These are phyloP conservation scores for Drosophila athabasca DNA, from an alignment of 1,140 invertebrate species.

Conservation along the genomic window DNA sequence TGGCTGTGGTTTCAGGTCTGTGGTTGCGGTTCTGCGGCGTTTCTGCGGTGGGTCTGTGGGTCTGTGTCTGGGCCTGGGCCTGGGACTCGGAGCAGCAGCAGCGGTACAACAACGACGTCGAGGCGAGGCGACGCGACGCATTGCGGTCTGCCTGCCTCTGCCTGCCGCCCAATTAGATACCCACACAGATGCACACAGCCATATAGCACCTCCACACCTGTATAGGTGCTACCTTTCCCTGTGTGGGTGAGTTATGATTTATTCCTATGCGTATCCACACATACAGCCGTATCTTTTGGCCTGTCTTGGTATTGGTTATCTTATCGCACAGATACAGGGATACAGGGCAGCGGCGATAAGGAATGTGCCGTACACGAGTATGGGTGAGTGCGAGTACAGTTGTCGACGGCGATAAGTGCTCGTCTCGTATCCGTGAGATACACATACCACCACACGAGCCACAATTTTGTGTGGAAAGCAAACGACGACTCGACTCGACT, in stretches of 20 bases:
- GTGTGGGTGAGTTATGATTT: constrained; percentile 79
- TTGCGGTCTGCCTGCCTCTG: constrained; percentile 58
- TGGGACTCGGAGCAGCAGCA: constrained; percentile 32
- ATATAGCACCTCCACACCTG: constrained; percentile 60
- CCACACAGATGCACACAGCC: constrained; percentile 47
- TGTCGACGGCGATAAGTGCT: constrained; percentile 61
- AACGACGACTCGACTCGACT: too few species aligned
- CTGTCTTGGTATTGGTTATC: constrained; percentile 67
- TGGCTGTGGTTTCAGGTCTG: constrained; percentile 4
- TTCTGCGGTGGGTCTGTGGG: not conserved
- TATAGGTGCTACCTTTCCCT: constrained; percentile 17
- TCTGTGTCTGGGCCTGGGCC: constrained; percentile 10
- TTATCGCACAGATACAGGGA: constrained; percentile 50
- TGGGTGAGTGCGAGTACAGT: constrained; percentile 32
- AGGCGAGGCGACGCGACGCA: constrained; percentile 48
- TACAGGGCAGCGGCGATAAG: constrained; percentile 51
- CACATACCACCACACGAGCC: constrained; percentile 52
- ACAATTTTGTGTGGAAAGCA: too few species aligned
- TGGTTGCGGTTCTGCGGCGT: not conserved
- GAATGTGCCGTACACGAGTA: constrained; percentile 4
- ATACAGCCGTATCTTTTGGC: constrained; percentile 17
- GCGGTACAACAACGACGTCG: constrained; percentile 55
- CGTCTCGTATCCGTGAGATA: constrained; percentile 65
- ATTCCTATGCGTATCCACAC: constrained; percentile 39
- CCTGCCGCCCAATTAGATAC: constrained; percentile 78